These are phyloP conservation scores for Nomada hirtipes DNA, from an alignment of 2,888 invertebrate genomes.

Conservation along the genomic window DNA sequence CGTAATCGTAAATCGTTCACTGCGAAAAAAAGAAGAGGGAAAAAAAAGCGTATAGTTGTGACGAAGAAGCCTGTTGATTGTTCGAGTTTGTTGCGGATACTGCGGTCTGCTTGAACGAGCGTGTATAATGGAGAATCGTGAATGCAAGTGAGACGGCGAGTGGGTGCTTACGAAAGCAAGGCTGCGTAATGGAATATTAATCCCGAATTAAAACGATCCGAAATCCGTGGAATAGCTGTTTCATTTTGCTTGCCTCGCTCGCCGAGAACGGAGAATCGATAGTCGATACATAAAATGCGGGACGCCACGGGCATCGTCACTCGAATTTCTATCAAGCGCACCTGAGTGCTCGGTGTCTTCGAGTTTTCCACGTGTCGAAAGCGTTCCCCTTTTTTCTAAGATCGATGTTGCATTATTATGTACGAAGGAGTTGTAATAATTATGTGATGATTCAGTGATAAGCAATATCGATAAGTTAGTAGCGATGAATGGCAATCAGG, in stretches of 20 bases:
- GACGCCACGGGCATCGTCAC: neutral
- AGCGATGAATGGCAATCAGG: too few species aligned
- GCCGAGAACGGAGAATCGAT: neutral
- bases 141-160: neutral
- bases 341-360: neutral
- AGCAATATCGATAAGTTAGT: too few species aligned
- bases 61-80: neutral
- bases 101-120: neutral
- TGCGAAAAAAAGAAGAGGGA: neutral
- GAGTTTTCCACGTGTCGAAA: too few species aligned
- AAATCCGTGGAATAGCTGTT: neutral
- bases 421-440: too few species aligned
- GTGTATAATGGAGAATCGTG: too few species aligned
- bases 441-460: too few species aligned
- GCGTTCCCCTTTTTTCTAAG: neutral
- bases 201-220: neutral
- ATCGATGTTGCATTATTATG: too few species aligned
- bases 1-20: neutral
- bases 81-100: neutral
- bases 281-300: neutral
- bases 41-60: neutral
- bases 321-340: neutral
- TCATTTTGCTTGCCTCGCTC: neutral
- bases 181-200: slow-evolving; percentile 2
- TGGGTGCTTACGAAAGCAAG: neutral